phyloP scores from a whole-genome alignment of 2,888 invertebrate species.

The Sialis lutaria region DNA sequence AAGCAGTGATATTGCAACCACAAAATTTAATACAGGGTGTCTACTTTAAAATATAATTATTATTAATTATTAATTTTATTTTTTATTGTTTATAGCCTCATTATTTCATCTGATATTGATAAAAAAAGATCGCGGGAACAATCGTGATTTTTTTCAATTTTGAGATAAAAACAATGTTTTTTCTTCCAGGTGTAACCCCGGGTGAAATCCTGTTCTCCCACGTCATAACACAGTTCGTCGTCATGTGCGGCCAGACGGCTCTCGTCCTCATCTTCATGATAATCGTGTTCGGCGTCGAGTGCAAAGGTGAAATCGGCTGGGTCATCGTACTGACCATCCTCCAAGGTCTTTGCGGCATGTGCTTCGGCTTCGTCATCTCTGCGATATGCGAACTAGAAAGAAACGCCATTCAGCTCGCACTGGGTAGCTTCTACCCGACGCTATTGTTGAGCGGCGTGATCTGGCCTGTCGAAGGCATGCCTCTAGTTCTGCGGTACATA shows the following conservation, averaged over 20 bases:
- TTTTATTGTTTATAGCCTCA: no score
- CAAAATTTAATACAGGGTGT: no score
- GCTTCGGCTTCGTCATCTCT: slow-evolving; percentile 88
- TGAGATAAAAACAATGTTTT: not conserved
- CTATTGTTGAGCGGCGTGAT: slow-evolving; percentile 83
- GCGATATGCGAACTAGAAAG: slow-evolving; percentile 81
- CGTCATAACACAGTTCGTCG: slow-evolving; percentile 85
- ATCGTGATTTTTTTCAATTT: not conserved
- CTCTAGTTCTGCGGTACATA: slow-evolving; percentile 58
- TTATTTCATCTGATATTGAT: no score
- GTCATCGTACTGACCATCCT: slow-evolving; percentile 73
- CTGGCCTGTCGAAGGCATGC: slow-evolving; percentile 96
- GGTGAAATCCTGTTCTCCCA: slow-evolving; percentile 87
- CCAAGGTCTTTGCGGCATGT: slow-evolving; percentile 91
- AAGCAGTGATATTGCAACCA: no score
- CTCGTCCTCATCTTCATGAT: slow-evolving; percentile 85
- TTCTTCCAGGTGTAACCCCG: slow-evolving; percentile 57
- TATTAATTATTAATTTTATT: no score
- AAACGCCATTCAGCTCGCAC: slow-evolving; percentile 81
- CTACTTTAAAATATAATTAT: no score
- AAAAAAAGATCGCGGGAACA: no score
- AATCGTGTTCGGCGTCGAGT: slow-evolving; percentile 75
- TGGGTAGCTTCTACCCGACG: slow-evolving; percentile 91
- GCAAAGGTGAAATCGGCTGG: slow-evolving; percentile 70
- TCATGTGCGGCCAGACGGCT: slow-evolving; percentile 87